Percentiles rank a stretch among this genome's conserved stretches.
These are phyloP conservation scores for Cerastoderma edule DNA, from an alignment of 2,888 invertebrate genomes.

Conservation along the genomic window DNA sequence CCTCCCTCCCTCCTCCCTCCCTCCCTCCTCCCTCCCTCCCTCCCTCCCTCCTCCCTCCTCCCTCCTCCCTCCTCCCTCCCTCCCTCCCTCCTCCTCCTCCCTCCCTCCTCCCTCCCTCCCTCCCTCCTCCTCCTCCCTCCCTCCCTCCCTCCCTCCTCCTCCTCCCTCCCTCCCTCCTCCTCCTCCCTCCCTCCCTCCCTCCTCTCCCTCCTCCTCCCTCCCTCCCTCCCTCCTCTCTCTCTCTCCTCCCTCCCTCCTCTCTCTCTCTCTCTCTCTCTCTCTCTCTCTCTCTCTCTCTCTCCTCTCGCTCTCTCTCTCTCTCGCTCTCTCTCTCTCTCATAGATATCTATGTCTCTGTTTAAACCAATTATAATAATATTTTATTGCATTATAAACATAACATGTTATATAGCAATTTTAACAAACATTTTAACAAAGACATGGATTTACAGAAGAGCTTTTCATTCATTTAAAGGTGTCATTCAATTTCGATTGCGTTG, in stretches of 20 bases:
- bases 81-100: too few relatives aligned
- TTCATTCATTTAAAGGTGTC: too few relatives aligned
- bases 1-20: too few relatives aligned
- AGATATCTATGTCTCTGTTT: neutral
- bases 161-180: too few relatives aligned
- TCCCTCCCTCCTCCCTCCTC: too few relatives aligned
- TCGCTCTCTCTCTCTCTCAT: neutral
- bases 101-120: too few relatives aligned
- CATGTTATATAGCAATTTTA: neutral
- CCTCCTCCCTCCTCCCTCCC: too few relatives aligned
- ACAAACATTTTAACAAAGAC: neutral
- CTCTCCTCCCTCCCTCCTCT: neutral
- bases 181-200: too few relatives aligned
- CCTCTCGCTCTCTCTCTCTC: neutral
- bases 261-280: conserved; percentile 21
- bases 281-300: neutral
- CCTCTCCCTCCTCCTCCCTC: neutral
- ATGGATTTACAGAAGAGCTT: neutral
- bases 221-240: neutral
- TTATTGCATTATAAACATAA: neutral
- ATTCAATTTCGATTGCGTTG: neutral
- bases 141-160: too few relatives aligned
- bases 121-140: too few relatives aligned
- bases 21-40: too few relatives aligned
- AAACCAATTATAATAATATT: neutral